Conservation (phyloP, 2,113 vertebrate genomes). For the Hydropotes inermis region DNA sequence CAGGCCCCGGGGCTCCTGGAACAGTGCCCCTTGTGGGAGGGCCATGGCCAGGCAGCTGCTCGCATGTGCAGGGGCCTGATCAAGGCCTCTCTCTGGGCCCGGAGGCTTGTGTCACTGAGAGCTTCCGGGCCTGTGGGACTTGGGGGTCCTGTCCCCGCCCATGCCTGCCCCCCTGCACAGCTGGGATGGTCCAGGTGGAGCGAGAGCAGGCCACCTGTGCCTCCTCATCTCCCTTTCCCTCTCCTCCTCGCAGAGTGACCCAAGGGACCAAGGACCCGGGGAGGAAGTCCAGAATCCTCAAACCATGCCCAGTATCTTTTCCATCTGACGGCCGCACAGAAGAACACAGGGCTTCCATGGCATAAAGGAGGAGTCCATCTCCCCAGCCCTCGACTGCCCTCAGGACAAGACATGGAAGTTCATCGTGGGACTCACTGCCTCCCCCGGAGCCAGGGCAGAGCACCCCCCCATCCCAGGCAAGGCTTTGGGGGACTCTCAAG, state of each 20-base stretch:
- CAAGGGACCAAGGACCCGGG: rapidly evolving
- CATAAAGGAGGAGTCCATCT: too few species aligned
- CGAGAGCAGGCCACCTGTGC: rapidly evolving
- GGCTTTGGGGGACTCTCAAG: neutral
- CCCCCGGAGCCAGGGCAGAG: neutral
- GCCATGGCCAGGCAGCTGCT: rapidly evolving
- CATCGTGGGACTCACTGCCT: neutral
- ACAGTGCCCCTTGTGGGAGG: neutral
- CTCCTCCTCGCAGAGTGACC: neutral
- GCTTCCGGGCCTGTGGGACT: rapidly evolving
- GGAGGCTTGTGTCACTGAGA: neutral
- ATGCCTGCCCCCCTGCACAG: neutral
- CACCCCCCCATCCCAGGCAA: rapidly evolving
- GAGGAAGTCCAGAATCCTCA: neutral
- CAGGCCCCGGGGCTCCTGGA: neutral
- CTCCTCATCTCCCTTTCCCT: too few species aligned
- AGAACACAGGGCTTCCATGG: rapidly evolving
- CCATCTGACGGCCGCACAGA: rapidly evolving
- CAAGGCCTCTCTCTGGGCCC: rapidly evolving
- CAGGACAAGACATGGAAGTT: neutral
- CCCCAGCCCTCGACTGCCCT: too few species aligned
- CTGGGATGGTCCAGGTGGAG: neutral
- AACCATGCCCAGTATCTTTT: rapidly evolving
- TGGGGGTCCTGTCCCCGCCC: rapidly evolving
- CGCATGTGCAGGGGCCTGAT: rapidly evolving